phyloP scores from a whole-genome alignment of 2,888 invertebrate genomes.

The Orgyia antiqua region DNA sequence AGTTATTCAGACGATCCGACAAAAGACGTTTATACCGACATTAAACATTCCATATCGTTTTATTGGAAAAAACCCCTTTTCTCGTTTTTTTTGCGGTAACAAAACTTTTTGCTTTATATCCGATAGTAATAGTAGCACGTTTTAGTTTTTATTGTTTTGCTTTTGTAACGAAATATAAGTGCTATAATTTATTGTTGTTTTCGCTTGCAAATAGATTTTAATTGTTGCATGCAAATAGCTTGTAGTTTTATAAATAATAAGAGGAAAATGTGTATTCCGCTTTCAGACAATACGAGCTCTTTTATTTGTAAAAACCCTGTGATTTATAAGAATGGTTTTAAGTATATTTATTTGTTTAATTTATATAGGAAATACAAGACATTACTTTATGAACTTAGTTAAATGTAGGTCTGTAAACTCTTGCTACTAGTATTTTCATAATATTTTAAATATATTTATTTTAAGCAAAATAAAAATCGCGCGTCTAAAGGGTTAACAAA shows the following conservation, averaged over 20 bases:
- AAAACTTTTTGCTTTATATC: constrained; percentile 21
- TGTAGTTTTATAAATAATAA: neutral
- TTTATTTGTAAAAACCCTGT: no score
- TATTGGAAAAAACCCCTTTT: constrained; percentile 23
- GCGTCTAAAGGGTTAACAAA: no score
- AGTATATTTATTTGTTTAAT: no score
- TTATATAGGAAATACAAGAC: no score
- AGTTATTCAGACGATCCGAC: constrained; percentile 16
- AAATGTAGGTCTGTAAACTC: no score
- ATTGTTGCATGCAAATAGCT: neutral
- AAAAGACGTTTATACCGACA: constrained; percentile 23
- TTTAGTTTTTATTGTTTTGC: constrained; percentile 9
- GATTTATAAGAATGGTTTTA: no score
- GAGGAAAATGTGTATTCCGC: no score
- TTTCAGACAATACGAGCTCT: no score
- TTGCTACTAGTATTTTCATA: no score
- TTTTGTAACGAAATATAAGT: constrained; percentile 3
- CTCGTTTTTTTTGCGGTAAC: constrained; percentile 15
- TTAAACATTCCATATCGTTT: constrained; percentile 27
- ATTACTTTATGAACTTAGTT: no score
- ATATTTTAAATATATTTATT: no score
- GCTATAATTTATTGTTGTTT: constrained; percentile 2
- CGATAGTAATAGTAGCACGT: constrained; percentile 14
- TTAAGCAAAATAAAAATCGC: no score
- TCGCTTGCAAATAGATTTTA: neutral